Evolutionary conservation across 1,140 invertebrate species (phyloP).

Genomic region (Diabrotica undecimpunctata): DNA sequence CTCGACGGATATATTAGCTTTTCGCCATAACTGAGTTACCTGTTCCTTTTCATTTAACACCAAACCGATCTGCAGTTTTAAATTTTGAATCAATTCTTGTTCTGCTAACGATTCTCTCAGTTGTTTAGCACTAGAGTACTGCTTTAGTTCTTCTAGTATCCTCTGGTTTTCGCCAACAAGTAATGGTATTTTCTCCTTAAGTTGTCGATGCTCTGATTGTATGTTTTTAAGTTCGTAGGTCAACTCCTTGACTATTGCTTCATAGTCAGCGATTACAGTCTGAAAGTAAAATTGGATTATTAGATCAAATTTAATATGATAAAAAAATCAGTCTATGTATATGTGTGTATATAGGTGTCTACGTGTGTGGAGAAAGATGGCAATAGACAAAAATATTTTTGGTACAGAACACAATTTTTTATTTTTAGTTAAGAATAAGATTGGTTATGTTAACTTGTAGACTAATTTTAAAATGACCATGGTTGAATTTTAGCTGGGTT

Average conservation of each 20-base stretch:
- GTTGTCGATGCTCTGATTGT: conserved; percentile 37
- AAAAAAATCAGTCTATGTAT: no score
- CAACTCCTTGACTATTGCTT: conserved; percentile 34
- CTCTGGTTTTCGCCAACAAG: conserved; percentile 39
- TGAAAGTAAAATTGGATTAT: conserved; percentile 21
- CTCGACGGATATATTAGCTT: conserved; percentile 37
- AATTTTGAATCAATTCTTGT: conserved; percentile 36
- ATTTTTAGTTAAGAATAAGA: no score
- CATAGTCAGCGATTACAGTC: conserved; percentile 38
- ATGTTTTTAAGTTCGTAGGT: conserved; percentile 33
- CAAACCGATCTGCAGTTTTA: conserved; percentile 37
- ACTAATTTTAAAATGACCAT: no score
- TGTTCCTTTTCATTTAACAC: conserved; percentile 40
- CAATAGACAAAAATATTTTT: no score
- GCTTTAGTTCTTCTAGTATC: conserved; percentile 28
- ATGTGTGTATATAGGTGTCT: no score
- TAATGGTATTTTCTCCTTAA: conserved; percentile 32
- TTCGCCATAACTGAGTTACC: conserved; percentile 40
- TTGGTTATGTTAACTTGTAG: no score
- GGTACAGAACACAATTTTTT: no score
- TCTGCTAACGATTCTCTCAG: conserved; percentile 18
- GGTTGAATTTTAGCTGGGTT: no score
- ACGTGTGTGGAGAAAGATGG: no score
- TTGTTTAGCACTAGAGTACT: conserved; percentile 25
- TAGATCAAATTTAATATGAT: no score